A percentile compares a stretch with the other conserved stretches of the same genome.
phyloP scores from a whole-genome alignment of 2,113 vertebrate genomes.

The Chloropsis hardwickii region DNA sequence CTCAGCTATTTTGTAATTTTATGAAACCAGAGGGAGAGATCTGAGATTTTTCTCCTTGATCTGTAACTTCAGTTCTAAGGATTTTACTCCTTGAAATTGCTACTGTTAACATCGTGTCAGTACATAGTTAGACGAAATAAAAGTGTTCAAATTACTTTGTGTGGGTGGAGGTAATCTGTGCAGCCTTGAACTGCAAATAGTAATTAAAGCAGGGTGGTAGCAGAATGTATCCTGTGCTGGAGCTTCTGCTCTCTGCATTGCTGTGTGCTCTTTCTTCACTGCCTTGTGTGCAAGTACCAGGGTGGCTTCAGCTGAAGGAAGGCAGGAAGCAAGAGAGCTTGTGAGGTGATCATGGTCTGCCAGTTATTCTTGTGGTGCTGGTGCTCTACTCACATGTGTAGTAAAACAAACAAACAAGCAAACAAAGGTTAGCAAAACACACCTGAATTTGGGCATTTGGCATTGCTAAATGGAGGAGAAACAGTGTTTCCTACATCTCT shows the following conservation, averaged over 20 bases:
- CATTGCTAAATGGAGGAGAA: background rate
- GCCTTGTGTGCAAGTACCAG: background rate
- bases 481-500: background rate
- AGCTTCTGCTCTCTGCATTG: background rate
- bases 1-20: background rate
- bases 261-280: background rate
- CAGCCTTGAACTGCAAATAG: constrained; percentile 57
- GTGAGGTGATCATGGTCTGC: background rate
- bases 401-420: background rate
- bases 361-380: background rate
- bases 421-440: background rate
- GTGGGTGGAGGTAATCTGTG: constrained; percentile 59
- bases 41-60: background rate
- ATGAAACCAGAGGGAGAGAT: background rate
- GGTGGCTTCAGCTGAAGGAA: background rate
- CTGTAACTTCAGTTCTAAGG: background rate
- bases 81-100: constrained; percentile 46
- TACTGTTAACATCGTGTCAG: constrained; percentile 57
- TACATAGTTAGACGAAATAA: constrained; percentile 38
- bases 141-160: constrained; percentile 56
- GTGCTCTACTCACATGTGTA: background rate
- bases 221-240: constrained; percentile 16
- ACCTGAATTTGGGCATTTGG: background rate
- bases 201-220: constrained; percentile 65
- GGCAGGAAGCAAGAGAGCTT: background rate